Evolutionary conservation across 1,140 invertebrate species (phyloP), one percentile per base, ranked within the genome.

Genomic region (Cyphomyrmex costatus): DNA sequence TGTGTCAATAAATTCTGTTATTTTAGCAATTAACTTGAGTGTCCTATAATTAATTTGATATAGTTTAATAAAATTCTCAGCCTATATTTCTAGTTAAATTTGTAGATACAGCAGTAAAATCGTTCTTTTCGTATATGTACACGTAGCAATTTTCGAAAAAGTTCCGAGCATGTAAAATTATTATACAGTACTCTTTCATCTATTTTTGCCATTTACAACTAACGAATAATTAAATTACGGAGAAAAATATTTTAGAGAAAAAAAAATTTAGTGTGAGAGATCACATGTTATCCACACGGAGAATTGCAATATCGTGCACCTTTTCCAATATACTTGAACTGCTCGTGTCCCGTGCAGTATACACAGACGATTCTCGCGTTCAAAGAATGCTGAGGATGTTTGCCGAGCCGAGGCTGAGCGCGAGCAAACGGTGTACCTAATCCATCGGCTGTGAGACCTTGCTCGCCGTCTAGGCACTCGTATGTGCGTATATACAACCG

Each of bases 391-490:
- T 56, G 63, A 89, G 87, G 83, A 91, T 92, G 88, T 93, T 91
- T 92, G 90, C 76, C 70, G 85, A 88, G 82, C 61, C 85, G 88
- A 87, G 66, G 90, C 79, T 73, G 86, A 88, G 82, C 74, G 78
- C 86, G 85, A 71, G 86, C 85, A 86, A 87, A 88, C 88, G 77
- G 74, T 90, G 87, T 86, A 92, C 79, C 88, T 91, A 91, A 92
- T 93, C 87, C 92, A 82, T 85, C 82, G 80, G 77, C 83, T 65
- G 77, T 86, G 79, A 80, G 78, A 80, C 68, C 79, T 86, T 71
- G 68, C 70, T 65, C 68, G 70, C 78, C 66, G 73, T 73, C 86
- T 46, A 76, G 61, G 60, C 46, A 83, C 84, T 89, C 56, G 63
- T 66, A 16, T 58, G 42, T 73, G 68, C 46, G 30, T 56, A 61